Conservation (phyloP, 2,113 vertebrate species). For the Salvator merianae region DNA sequence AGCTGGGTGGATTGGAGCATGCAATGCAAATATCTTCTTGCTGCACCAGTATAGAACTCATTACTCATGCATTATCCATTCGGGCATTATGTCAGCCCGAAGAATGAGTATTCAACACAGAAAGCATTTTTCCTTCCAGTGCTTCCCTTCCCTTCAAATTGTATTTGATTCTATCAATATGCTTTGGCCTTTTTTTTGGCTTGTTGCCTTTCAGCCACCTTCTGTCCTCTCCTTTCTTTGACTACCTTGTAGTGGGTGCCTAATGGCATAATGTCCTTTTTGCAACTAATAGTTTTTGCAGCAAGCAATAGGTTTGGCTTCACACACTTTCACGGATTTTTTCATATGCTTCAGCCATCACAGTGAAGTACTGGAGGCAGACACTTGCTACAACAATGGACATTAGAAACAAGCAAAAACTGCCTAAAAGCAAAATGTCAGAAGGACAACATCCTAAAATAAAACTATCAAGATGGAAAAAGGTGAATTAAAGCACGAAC, state of each 20-base stretch:
- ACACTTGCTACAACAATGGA: not conserved
- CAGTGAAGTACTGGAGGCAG: not conserved
- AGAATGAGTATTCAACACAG: not conserved
- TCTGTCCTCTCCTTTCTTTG: constrained; percentile 1
- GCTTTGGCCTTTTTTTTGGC: not conserved
- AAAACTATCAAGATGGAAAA: not conserved
- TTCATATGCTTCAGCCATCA: not conserved
- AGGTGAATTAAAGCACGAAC: not conserved
- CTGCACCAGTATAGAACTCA: constrained; percentile 20
- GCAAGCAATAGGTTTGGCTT: constrained; percentile 48
- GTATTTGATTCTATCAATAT: constrained; percentile 36
- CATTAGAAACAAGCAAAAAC: not conserved
- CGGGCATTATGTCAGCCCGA: constrained; percentile 10
- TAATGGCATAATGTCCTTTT: constrained; percentile 42
- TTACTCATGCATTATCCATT: constrained; percentile 29
- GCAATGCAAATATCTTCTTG: constrained; percentile 23
- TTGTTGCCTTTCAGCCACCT: constrained; percentile 11
- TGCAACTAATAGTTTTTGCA: constrained; percentile 43
- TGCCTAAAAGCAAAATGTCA: constrained; percentile 32
- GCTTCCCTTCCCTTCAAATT: constrained; percentile 32
- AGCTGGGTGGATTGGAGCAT: constrained; percentile 5
- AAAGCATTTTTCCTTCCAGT: constrained; percentile 22
- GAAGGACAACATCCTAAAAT: constrained; percentile 45
- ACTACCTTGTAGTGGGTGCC: not conserved
- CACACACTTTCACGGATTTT: constrained; percentile 9